Evolutionary conservation across 2,113 vertebrate species (phyloP), one percentile per base, ranked within the genome.

Genomic region (Neodon shergylaensis): DNA sequence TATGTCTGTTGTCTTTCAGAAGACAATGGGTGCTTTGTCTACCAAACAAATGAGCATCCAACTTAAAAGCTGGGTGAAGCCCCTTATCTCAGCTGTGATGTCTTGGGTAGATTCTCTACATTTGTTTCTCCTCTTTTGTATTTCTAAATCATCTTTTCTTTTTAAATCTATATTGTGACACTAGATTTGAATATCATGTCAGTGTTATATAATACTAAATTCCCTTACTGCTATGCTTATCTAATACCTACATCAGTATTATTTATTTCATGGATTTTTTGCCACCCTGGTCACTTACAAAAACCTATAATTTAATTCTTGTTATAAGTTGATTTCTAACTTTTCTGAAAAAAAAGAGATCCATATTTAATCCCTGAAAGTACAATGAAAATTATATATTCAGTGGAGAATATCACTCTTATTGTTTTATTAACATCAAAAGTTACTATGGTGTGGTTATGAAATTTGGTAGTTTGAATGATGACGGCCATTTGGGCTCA

Each of bases 211-310:
- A 6, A 36, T 7, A 7, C 16, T 68, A 47, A 21, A 79, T 33
- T 73, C 0, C 19, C 5, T 13, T 14, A 68, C 36, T 24, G 22
- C 3, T 21, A 14, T 5, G 4, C 0, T 47, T 36, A n/a, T 36
- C 28, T 61, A 68, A 90, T 14, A 3, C 17, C 49, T 36, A 31
- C 2, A 5, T 4, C 33, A 58, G 28, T 44, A 4, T 10, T 14
- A 14, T 86, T 70, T 42, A 47, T 22, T 65, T 26, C 0, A 14
- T 26, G 61, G 42, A 24, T 19, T 26, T 22, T 70, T 90, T 42
- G 26, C 44, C 24, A 42, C 13, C 74, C 3, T 26, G 49, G 26
- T 89, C 16, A 61, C 47, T 54, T 63, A 28, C 22, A 84, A 70
- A 76, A 70, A 79, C 58, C 31, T 26, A 19, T n/a, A 21, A 72